A percentile compares a stretch with the other conserved stretches of the same genome.
Evolutionary conservation across 2,888 invertebrate genomes (phyloP).

Genomic region (Drosophila formosana): DNA sequence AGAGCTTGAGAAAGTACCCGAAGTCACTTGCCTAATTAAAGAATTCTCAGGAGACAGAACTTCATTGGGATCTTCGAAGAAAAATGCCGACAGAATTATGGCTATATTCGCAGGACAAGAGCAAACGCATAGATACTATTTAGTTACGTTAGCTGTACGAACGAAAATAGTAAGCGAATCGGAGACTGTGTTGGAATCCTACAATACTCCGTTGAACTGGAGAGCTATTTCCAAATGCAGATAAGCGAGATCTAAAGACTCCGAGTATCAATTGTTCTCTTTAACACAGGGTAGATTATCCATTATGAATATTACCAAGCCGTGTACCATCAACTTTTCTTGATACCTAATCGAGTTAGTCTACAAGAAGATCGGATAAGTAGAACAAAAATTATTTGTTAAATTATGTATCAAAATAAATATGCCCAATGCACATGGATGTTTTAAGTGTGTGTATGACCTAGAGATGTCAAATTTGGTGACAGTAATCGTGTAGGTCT

Average conservation of each 20-base stretch:
- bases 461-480: too few relatives aligned
- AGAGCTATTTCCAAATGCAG: too few relatives aligned
- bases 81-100: neutral
- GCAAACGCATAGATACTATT: too few relatives aligned
- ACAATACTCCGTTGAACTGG: too few relatives aligned
- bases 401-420: too few relatives aligned
- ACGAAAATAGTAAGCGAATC: neutral
- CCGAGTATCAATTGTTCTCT: too few relatives aligned
- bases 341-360: neutral
- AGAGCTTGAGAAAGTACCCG: neutral
- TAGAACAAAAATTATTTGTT: too few relatives aligned
- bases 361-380: conserved; percentile 9
- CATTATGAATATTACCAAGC: neutral
- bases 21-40: neutral
- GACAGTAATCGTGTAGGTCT: too few relatives aligned
- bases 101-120: neutral
- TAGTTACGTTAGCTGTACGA: too few relatives aligned
- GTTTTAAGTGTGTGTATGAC: too few relatives aligned
- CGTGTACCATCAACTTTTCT: neutral
- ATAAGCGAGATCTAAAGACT: too few relatives aligned
- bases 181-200: neutral
- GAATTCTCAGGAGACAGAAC: neutral
- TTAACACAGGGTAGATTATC: neutral
- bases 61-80: neutral
- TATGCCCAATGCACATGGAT: too few relatives aligned